A percentile compares a stretch with the other conserved stretches of the same genome.
Conservation (phyloP, 2,797 vertebrate species). For the Danionella dracula region DNA sequence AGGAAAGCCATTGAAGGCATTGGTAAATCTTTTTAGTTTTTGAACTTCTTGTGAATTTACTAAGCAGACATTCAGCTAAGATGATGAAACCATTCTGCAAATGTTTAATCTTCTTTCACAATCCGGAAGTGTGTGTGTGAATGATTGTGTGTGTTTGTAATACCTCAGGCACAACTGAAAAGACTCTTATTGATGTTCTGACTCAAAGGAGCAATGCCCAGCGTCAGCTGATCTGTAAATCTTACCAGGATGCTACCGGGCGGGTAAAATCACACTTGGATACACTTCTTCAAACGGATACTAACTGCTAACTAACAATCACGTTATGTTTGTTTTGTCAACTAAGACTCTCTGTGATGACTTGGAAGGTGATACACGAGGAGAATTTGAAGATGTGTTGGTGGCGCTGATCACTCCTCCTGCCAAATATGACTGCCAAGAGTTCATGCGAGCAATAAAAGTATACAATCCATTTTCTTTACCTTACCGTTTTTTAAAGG, state of each 20-base stretch:
- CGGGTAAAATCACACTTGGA: conserved; percentile 56
- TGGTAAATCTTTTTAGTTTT: conserved; percentile 62
- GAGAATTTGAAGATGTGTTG: conserved; percentile 75
- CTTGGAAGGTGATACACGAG: conserved; percentile 79
- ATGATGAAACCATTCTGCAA: neutral
- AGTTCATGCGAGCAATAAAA: conserved; percentile 76
- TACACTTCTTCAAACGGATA: neutral
- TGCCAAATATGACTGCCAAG: conserved; percentile 72
- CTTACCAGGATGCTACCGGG: conserved; percentile 68
- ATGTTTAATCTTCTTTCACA: neutral
- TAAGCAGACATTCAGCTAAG: neutral
- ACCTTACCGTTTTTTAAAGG: too few species aligned
- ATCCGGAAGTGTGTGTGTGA: neutral
- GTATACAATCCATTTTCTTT: conserved; percentile 58
- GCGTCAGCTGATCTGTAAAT: conserved; percentile 70
- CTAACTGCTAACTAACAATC: too few species aligned
- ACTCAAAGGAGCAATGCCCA: conserved; percentile 75
- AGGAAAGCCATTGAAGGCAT: conserved; percentile 77
- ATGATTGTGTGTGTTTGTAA: conserved; percentile 13
- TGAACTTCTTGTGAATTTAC: neutral
- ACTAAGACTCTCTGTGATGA: conserved; percentile 67
- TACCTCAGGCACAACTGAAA: conserved; percentile 74
- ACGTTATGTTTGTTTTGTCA: neutral
- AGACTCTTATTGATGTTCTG: conserved; percentile 71
- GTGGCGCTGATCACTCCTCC: conserved; percentile 71